Conservation (phyloP, 2,113 vertebrate genomes). For the Takifugu bimaculatus region DNA sequence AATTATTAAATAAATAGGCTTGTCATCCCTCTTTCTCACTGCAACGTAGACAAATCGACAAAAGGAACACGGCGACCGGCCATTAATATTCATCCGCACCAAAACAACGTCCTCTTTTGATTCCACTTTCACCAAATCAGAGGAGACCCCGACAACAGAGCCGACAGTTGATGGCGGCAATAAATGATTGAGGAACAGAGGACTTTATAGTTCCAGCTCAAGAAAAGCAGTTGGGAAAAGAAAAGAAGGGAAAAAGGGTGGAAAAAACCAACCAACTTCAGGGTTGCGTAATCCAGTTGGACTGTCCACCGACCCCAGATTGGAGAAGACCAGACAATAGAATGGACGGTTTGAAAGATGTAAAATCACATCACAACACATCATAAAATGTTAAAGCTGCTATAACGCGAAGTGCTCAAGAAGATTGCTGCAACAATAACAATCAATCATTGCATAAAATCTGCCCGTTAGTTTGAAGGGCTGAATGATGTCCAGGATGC, state of each 20-base stretch:
- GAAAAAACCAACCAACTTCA: too few species aligned
- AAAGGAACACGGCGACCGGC: constrained; percentile 14
- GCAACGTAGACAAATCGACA: constrained; percentile 28
- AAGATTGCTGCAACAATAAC: not conserved
- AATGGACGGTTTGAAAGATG: not conserved
- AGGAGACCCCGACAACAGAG: constrained; percentile 21
- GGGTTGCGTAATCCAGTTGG: constrained; percentile 42
- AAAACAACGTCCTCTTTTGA: constrained; percentile 35
- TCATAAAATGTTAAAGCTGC: too few species aligned
- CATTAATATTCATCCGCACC: constrained; percentile 53
- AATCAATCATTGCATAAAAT: not conserved
- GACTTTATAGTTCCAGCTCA: constrained; percentile 19
- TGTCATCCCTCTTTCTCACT: constrained; percentile 29
- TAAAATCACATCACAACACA: too few species aligned
- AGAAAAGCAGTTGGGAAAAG: constrained; percentile 14
- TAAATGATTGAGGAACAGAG: constrained; percentile 57
- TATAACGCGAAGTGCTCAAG: not conserved
- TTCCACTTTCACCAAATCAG: constrained; percentile 40
- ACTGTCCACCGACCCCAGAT: constrained; percentile 42
- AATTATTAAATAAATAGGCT: constrained; percentile 41
- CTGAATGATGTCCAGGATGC: too few species aligned
- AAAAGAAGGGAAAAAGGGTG: too few species aligned
- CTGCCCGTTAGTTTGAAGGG: too few species aligned
- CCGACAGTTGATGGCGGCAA: constrained; percentile 11
- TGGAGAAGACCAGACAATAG: constrained; percentile 14